A percentile compares a stretch with the other conserved stretches of the same genome.
Conservation (phyloP, 2,888 invertebrate genomes). For the Andrena chrysosceles region DNA sequence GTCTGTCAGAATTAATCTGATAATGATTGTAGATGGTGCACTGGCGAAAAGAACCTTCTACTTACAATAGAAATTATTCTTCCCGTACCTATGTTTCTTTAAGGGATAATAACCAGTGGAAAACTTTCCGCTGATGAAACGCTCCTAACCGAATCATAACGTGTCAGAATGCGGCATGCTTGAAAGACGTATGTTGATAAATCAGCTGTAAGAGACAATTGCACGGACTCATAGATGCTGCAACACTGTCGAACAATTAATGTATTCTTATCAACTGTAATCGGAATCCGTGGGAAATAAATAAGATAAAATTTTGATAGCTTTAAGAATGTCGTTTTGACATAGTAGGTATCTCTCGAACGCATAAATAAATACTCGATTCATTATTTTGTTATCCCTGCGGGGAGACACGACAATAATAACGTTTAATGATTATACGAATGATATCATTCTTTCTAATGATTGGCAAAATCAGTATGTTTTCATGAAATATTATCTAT, state of each 20-base stretch:
- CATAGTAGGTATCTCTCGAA: neutral
- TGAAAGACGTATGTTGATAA: constrained; percentile 41
- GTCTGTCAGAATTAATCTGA: constrained; percentile 31
- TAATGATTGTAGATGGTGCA: constrained; percentile 25
- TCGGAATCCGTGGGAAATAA: neutral
- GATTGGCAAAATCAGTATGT: too few species aligned
- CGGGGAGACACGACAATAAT: too few species aligned
- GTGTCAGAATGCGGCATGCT: constrained; percentile 33
- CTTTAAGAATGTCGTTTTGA: constrained; percentile 3
- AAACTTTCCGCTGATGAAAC: constrained; percentile 31
- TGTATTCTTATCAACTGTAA: neutral
- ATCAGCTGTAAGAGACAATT: constrained; percentile 51
- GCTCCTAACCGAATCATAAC: constrained; percentile 43
- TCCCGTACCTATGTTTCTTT: neutral
- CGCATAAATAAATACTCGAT: constrained; percentile 19
- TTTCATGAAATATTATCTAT: neutral
- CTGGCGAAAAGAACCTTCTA: neutral
- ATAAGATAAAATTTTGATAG: neutral
- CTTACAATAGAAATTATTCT: constrained; percentile 1
- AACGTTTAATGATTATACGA: too few species aligned
- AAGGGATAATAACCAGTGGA: constrained; percentile 2
- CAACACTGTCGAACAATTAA: neutral
- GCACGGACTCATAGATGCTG: constrained; percentile 1
- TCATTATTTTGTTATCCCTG: neutral
- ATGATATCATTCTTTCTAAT: too few species aligned